Evolutionary conservation across 30 jellyfish, hydroid and myxozoan genomes (phyloP).

Genomic region (Pelagia noctiluca): DNA sequence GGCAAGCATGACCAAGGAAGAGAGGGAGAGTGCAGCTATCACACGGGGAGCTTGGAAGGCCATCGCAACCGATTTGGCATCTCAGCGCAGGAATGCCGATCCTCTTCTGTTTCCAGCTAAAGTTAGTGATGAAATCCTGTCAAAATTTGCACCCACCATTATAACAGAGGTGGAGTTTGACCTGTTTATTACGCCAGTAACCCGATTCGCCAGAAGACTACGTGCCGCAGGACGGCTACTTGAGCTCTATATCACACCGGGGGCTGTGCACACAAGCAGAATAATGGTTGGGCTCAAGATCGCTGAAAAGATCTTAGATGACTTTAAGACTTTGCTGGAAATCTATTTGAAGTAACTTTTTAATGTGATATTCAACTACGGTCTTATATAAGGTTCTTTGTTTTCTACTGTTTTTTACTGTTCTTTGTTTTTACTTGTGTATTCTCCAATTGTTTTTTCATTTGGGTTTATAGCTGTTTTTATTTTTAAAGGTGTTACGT

Average conservation of each 20-base stretch:
- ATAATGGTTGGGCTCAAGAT: not conserved
- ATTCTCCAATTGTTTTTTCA: no score
- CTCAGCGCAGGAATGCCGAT: conserved; percentile 30
- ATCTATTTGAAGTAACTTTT: conserved; percentile 10
- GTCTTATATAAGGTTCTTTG: no score
- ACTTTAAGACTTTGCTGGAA: conserved; percentile 6
- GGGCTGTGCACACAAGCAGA: conserved; percentile 25
- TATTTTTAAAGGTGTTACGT: no score
- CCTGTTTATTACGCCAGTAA: conserved; percentile 18
- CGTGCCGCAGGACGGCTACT: conserved; percentile 59
- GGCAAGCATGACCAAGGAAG: conserved; percentile 56
- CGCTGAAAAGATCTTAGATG: not conserved
- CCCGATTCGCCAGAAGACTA: conserved; percentile 51
- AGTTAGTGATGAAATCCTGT: conserved; percentile 47
- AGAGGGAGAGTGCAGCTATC: not conserved
- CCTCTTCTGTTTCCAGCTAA: conserved; percentile 69
- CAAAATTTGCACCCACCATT: conserved; percentile 47
- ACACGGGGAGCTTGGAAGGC: conserved; percentile 36
- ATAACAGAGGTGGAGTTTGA: conserved; percentile 52
- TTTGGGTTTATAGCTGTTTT: no score
- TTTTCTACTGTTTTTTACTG: no score
- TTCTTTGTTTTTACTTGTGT: no score
- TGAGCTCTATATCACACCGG: conserved; percentile 47
- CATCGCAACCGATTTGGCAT: conserved; percentile 44
- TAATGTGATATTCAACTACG: no score